Percentiles rank a stretch among this genome's conserved stretches.
phyloP scores from a whole-genome alignment of 2,797 vertebrate genomes.

The Schizothorax lantsangensis region DNA sequence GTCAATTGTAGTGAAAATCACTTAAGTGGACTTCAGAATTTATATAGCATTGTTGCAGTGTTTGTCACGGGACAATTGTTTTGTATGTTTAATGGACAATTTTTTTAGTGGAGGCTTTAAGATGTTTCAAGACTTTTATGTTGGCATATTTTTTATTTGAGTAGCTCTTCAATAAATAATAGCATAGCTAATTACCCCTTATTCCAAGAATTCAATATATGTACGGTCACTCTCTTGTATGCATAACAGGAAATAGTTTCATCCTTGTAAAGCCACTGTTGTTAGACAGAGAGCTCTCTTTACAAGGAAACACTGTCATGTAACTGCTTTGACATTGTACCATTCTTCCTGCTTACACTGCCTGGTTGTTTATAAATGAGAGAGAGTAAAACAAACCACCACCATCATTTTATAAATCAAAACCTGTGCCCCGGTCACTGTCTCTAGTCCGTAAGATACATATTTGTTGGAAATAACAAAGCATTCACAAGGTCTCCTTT shows the following conservation, averaged over 20 bases:
- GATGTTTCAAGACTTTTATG: not conserved
- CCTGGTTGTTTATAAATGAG: slow-evolving; percentile 2
- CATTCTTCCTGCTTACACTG: not conserved
- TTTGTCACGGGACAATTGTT: not conserved
- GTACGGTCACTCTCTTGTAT: not conserved
- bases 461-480: not conserved
- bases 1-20: not conserved
- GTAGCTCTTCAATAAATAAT: not conserved
- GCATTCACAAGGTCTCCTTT: not conserved
- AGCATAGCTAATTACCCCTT: not conserved
- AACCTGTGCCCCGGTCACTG: not conserved
- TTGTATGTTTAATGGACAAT: not conserved
- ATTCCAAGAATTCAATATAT: not conserved
- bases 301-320: not conserved
- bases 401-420: slow-evolving; percentile 13
- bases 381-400: slow-evolving; percentile 18
- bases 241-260: not conserved
- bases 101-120: not conserved
- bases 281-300: slow-evolving; percentile 5
- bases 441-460: not conserved
- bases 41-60: not conserved
- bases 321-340: not conserved
- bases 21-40: not conserved
- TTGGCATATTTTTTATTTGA: too few relatives aligned
- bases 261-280: slow-evolving; percentile 14